phyloP scores from a whole-genome alignment of 2,113 vertebrate genomes.

The Myocastor coypus region DNA sequence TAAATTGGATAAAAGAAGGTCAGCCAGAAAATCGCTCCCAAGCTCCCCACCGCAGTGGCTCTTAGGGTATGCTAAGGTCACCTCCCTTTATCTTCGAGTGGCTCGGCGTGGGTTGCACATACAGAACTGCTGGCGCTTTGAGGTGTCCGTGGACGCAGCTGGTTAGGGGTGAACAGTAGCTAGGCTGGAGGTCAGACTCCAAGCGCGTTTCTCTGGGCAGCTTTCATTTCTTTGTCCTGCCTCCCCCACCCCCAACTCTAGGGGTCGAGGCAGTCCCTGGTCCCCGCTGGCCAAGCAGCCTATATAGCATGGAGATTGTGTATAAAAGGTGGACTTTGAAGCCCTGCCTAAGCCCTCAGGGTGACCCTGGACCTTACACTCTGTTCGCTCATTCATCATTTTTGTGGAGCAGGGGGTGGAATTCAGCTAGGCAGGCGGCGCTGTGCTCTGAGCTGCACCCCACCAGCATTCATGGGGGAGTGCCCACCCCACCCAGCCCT shows the following conservation, averaged over 20 bases:
- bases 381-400: too few relatives aligned
- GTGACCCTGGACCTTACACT: neutral
- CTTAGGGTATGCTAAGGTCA: neutral
- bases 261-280: neutral
- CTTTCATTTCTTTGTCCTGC: neutral
- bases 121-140: neutral
- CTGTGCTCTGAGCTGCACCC: neutral
- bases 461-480: neutral
- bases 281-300: neutral
- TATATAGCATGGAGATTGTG: neutral
- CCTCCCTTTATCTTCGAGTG: neutral
- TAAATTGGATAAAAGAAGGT: neutral
- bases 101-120: too few relatives aligned
- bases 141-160: neutral
- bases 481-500: neutral
- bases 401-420: neutral
- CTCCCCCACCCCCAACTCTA: neutral
- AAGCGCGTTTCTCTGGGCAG: neutral
- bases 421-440: neutral
- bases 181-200: neutral
- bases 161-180: neutral
- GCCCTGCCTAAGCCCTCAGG: neutral
- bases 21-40: neutral
- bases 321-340: too few relatives aligned
- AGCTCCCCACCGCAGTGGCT: too few relatives aligned